Base-by-base conservation (phyloP, 2,888 invertebrate genomes). In the Macroteleia sp. region DNA sequence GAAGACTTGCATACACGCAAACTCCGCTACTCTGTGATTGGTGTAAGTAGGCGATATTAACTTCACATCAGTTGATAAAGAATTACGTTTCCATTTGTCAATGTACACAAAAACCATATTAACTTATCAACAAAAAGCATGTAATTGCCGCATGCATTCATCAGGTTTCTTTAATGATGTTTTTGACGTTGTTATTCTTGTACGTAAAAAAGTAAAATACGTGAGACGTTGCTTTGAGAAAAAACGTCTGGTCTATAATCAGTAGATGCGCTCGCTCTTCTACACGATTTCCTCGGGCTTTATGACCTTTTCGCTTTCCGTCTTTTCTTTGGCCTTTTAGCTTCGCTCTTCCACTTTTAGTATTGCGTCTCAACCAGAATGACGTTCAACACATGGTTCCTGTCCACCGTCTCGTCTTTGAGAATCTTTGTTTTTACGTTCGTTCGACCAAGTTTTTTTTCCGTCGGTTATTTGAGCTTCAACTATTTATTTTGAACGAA, bases 321-420 rank as follows among this genome's bases (percentile, higher is more conserved):
- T 64, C 77, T 46, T 64, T 81, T 76, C 50, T 79, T 80, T 75
- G 57, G 67, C 61, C 46, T 69, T 57, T 69, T 46, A 46, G 39
- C 48, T 67, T 39, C 67, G 57, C 32, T 70, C 69, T 28, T 61
- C 44, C 61, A 62, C 57, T 77, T 81, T 79, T 78, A 69, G 50
- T 69, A 70, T 41, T 12, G 34, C 77, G 67, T 56, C 66, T 69
- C 78, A 69, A 77, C 80, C 83, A 77, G 82, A 85, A 80, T 82
- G 74, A 77, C 76, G 81, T 84, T 77, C 74, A 67, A 85, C 87
- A 87, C 85, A 85, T 87, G 86, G 83, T 76, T 81, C 54, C 80
- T 79, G 80, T 83, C 77, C 71, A 62, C 80, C 66, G 57, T 50
- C 77, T 80, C 77, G 77, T 79, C 80, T n/a, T n/a, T n/a, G n/a